A percentile compares a stretch with the other conserved stretches of the same genome.
Conservation (phyloP, 1,140 invertebrate species). For the Aphaenogaster rudis region DNA sequence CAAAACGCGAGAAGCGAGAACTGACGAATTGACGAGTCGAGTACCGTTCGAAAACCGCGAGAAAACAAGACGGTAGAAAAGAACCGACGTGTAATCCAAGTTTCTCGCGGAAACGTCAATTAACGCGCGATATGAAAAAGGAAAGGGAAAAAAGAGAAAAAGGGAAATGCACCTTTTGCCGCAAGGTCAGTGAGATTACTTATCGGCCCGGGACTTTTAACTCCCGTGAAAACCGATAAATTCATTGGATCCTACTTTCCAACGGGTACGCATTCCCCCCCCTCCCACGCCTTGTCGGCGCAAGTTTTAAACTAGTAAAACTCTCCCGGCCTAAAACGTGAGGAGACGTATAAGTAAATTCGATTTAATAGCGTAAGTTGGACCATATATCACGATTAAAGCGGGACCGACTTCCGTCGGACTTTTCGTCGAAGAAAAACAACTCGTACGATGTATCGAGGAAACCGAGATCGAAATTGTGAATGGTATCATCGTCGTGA, state of each 20-base stretch:
- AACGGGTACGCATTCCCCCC: conserved; percentile 44
- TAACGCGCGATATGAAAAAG: conserved; percentile 10
- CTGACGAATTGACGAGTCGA: conserved; percentile 14
- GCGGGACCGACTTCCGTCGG: not conserved
- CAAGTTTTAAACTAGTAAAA: conserved; percentile 65
- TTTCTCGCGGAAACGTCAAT: conserved; percentile 41
- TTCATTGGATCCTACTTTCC: conserved; percentile 63
- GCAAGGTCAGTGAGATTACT: conserved; percentile 54
- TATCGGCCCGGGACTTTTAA: conserved; percentile 32
- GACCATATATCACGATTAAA: conserved; percentile 59
- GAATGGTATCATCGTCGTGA: not conserved
- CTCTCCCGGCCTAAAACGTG: conserved; percentile 62
- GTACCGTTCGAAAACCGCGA: not conserved
- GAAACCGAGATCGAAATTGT: not conserved
- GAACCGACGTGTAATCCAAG: conserved; percentile 50
- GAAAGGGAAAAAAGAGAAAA: not conserved
- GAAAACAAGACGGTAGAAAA: conserved; percentile 17
- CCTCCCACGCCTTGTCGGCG: not conserved
- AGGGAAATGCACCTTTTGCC: not conserved
- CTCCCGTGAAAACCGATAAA: conserved; percentile 61
- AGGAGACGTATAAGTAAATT: conserved; percentile 70
- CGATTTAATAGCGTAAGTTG: conserved; percentile 72
- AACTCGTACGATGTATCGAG: conserved; percentile 15
- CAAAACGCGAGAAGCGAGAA: not conserved
- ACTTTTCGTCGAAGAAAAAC: conserved; percentile 20